Base-by-base conservation (phyloP, 2,113 vertebrate genomes). In the Raphicerus campestris region DNA sequence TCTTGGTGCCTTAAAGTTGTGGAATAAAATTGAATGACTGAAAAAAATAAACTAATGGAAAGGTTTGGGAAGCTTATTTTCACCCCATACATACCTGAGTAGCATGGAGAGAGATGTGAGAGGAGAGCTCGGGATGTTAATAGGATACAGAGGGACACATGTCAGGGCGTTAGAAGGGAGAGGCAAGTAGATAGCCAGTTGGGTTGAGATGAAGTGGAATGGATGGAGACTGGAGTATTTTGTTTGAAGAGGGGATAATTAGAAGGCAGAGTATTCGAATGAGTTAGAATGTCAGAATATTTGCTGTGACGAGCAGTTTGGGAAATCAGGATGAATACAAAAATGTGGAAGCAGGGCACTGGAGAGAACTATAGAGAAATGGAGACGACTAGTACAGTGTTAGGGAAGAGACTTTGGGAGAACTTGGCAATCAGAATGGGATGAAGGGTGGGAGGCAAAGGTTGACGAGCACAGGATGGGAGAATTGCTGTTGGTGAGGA, bases 1-100 rank as follows among this genome's bases (percentile, higher is more conserved):
- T 94, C 56, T 83, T 93, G 58, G 45, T 26, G 20, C 45, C 49
- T 77, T 82, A 84, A 96, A 96, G 51, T 83, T 92, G 56, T n/a
- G 73, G 26, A 51, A 28, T 94, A 81, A 89, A 90, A 55, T 70
- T 45, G 55, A 49, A 58, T 87, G 51, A 81, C 51, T 73, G 82
- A 82, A 28, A 95, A 83, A 96, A 28, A 66, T 35, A 92, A 70
- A 81, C 73, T 87, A 91, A 80, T 75, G 80, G 70, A 51, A 87
- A 85, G 45, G 26, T 26, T 55, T 77, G 6, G 26, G 55, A 91
- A 93, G 6, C 51, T 70, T 94, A 2, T 8, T 22, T 6, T 56
- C 89, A 73, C 32, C 35, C n/a, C 22, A 10, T 89, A 39, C 22
- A 10, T 89, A 39, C 55, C 47, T 53, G n/a, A 91, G 66, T 51